Evolutionary conservation across 2,888 invertebrate genomes (phyloP), one percentile per base, ranked within the genome.

Genomic region (Cantharis lateralis): DNA sequence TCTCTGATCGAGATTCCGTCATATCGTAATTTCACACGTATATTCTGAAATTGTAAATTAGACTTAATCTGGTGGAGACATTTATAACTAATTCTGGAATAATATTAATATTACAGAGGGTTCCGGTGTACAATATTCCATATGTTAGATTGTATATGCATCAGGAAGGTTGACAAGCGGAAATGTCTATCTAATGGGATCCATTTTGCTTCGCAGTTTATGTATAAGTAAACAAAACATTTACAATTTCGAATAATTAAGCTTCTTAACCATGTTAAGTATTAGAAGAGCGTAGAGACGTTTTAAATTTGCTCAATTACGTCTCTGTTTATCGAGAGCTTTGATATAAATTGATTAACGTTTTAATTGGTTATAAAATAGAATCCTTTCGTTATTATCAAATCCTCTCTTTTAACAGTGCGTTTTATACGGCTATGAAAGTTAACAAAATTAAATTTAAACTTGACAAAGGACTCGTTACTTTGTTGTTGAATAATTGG

Each of bases 151-250:
- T 63, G 24, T 66, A 24, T n/a, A 20, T 66, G 7, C 10, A 66
- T 16, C 48, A 18, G 68, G 15, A 70, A 32, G 11, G 74, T 28
- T 74, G 64, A 74, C 64, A 70, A 74, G 70, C 70, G 71, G 75
- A 75, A 75, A 71, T 18, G 70, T 71, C 71, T 66, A 20, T 66
- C 24, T 18, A 66, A 20, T 18, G 18, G 24, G 24, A 66, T 66
- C 64, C 18, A 20, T 66, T 66, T 66, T 66, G 64, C 64, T 20
- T 13, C 24, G 13, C 18, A 13, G 18, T 16, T 9, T 15, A 48
- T 70, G 48, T 48, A 18, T 69, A 26, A 69, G 26, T 16, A 61
- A 48, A 16, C 18, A 48, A 48, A 48, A 48, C n/a, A 48, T 48
- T 48, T 48, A n/a, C n/a, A n/a, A 48, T 48, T n/a, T 48, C 48